These are phyloP conservation scores for Scortum barcoo DNA, from an alignment of 2,113 vertebrate species.

Conservation along the genomic window DNA sequence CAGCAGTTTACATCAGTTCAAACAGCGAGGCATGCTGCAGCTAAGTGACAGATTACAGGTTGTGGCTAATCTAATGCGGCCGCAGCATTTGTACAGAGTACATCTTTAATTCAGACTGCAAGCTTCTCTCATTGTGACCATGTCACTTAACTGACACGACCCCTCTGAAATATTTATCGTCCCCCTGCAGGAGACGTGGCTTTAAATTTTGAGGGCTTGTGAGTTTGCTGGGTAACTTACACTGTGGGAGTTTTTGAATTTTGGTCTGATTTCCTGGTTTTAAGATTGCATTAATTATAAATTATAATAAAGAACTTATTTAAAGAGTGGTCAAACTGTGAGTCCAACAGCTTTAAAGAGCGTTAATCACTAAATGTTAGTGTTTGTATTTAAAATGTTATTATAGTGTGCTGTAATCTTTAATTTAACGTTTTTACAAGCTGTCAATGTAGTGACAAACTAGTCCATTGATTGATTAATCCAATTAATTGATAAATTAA, in stretches of 20 bases:
- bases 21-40: slow-evolving; percentile 74
- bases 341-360: background rate
- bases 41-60: slow-evolving; percentile 86
- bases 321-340: background rate
- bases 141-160: slow-evolving; percentile 79
- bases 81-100: slow-evolving; percentile 77
- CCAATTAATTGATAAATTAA: too few relatives aligned
- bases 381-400: background rate
- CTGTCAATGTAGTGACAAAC: too few relatives aligned
- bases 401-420: background rate
- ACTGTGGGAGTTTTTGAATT: slow-evolving; percentile 12
- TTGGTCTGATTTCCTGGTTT: background rate
- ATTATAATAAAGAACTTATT: background rate
- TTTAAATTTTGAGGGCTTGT: slow-evolving; percentile 47
- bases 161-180: slow-evolving; percentile 80
- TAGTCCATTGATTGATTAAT: too few relatives aligned
- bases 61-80: slow-evolving; percentile 84
- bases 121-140: slow-evolving; percentile 76
- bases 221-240: slow-evolving; percentile 21
- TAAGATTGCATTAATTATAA: background rate
- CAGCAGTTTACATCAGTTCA: slow-evolving; percentile 82
- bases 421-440: too few relatives aligned
- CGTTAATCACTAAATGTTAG: background rate
- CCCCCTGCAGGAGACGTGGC: slow-evolving; percentile 55
- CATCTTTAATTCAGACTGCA: slow-evolving; percentile 84